Percentiles rank a stretch among this genome's conserved stretches.
Evolutionary conservation across 2,113 vertebrate species (phyloP).

Genomic region (Pterocles orientalis): DNA sequence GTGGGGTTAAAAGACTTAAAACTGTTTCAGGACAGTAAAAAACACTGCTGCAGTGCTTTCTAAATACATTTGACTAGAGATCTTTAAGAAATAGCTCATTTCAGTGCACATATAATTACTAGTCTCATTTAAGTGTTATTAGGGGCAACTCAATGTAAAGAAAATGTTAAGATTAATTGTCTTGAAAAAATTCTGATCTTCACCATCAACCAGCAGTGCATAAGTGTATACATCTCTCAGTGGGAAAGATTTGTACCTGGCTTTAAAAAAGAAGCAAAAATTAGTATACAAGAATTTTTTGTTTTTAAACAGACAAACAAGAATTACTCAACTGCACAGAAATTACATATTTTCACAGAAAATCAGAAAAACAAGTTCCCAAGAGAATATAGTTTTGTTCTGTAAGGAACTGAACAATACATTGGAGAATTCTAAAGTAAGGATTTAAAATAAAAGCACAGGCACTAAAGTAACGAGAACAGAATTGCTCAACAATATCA

Average conservation of each 20-base stretch:
- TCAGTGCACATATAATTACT: background rate
- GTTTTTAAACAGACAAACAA: background rate
- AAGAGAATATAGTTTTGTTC: background rate
- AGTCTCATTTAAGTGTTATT: background rate
- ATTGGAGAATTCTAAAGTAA: background rate
- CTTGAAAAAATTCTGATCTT: background rate
- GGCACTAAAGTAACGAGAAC: background rate
- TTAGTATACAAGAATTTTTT: background rate
- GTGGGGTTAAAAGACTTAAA: background rate
- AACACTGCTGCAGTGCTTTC: background rate
- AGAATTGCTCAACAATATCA: background rate
- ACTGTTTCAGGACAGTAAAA: background rate
- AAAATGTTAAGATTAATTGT: background rate
- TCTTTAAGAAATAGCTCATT: background rate
- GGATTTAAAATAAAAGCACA: background rate
- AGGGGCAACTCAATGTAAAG: background rate
- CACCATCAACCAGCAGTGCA: background rate
- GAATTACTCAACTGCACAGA: background rate
- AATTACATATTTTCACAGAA: background rate
- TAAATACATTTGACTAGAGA: background rate
- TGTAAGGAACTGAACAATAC: background rate
- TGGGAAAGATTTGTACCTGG: slow-evolving; percentile 17
- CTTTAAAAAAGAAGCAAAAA: slow-evolving; percentile 22
- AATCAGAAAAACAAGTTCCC: background rate
- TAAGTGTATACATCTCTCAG: background rate